These are phyloP conservation scores for Acanthopleura granulata DNA, from an alignment of 2,888 invertebrate genomes.

Conservation along the genomic window DNA sequence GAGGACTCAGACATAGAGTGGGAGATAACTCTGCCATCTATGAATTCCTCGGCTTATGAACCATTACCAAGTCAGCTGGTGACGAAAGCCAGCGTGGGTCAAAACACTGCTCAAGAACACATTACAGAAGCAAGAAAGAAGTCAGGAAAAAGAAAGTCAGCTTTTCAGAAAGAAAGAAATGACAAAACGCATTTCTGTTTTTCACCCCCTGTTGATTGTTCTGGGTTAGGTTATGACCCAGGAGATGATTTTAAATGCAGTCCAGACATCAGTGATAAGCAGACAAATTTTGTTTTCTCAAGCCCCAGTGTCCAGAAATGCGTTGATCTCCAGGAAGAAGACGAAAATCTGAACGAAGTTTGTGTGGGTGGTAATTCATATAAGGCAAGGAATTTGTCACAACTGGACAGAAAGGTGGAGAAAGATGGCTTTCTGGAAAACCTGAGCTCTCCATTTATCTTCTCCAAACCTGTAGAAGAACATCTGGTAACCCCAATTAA, in stretches of 20 bases:
- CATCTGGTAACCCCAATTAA: neutral
- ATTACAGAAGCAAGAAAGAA: too few species aligned
- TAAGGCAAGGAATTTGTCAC: too few species aligned
- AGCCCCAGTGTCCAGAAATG: neutral
- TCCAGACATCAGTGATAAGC: too few species aligned
- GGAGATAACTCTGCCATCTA: constrained; percentile 19
- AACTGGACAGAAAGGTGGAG: too few species aligned
- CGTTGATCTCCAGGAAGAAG: neutral
- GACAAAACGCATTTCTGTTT: neutral
- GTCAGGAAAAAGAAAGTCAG: too few species aligned
- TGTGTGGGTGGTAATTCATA: too few species aligned
- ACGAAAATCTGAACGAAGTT: too few species aligned
- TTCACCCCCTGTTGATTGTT: neutral
- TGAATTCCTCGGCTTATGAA: neutral
- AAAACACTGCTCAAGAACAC: too few species aligned
- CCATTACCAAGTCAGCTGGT: neutral
- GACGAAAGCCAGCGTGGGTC: too few species aligned
- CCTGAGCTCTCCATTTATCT: neutral
- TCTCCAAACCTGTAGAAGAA: neutral
- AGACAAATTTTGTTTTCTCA: neutral
- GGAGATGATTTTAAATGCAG: too few species aligned
- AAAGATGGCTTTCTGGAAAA: neutral
- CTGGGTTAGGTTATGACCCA: neutral
- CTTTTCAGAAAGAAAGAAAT: too few species aligned
- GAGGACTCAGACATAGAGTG: constrained; percentile 45